These are phyloP conservation scores for Oopsacas minuta DNA, from an alignment of 37 sponge, comb jelly and placozoan genomes.

Conservation along the genomic window DNA sequence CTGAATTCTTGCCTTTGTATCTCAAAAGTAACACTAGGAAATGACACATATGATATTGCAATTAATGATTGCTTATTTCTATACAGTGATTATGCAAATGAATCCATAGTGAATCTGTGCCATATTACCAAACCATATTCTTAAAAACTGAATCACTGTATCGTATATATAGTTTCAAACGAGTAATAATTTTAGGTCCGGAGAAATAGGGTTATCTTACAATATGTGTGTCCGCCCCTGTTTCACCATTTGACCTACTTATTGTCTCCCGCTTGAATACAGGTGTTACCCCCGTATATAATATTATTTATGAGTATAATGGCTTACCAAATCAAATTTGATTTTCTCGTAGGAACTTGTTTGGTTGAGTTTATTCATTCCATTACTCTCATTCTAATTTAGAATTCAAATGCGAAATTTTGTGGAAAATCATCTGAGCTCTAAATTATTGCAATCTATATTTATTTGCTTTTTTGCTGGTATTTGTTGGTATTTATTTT, in stretches of 20 bases:
- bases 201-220: not conserved
- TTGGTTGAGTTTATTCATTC: slow-evolving; percentile 16
- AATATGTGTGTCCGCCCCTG: not conserved
- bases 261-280: too few species aligned
- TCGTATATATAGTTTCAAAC: not conserved
- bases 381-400: not conserved
- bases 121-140: not conserved
- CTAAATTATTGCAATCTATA: not conserved
- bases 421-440: not conserved
- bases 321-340: not conserved
- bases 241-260: not conserved
- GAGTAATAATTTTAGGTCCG: not conserved
- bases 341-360: not conserved
- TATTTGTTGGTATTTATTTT: not conserved
- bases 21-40: not conserved
- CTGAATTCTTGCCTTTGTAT: too few species aligned
- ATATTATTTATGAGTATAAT: not conserved
- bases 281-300: not conserved
- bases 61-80: not conserved
- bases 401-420: not conserved
- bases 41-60: not conserved
- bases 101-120: not conserved
- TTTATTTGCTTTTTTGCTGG: not conserved
- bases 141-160: not conserved
- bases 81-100: not conserved